phyloP scores from a whole-genome alignment of 2,888 invertebrate genomes.

The Nymphalis polychloros region DNA sequence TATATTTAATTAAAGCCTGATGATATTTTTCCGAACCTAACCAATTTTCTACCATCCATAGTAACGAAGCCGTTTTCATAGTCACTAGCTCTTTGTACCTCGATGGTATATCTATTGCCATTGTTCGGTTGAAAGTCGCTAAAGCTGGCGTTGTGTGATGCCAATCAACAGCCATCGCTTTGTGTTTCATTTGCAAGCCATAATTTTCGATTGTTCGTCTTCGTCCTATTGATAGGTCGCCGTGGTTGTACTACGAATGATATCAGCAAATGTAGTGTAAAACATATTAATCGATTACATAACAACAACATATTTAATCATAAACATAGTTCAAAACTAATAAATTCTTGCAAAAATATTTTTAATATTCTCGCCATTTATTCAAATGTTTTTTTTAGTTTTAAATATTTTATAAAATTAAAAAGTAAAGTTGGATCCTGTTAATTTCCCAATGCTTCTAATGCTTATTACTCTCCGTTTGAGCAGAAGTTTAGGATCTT shows the following conservation, averaged over 20 bases:
- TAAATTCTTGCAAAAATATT: no score
- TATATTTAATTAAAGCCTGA: constrained; percentile 63
- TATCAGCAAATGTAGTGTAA: no score
- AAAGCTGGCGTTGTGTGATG: constrained; percentile 61
- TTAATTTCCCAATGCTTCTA: no score
- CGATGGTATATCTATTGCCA: constrained; percentile 63
- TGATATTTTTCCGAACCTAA: constrained; percentile 62
- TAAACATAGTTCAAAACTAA: no score
- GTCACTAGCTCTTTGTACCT: constrained; percentile 63
- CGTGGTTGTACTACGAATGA: constrained; percentile 57
- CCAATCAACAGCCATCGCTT: constrained; percentile 68
- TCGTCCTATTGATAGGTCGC: constrained; percentile 39
- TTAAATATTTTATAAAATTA: no score
- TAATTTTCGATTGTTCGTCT: constrained; percentile 53
- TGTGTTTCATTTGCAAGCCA: constrained; percentile 64
- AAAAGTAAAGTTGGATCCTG: no score
- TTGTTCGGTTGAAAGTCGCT: constrained; percentile 57
- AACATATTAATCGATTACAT: no score
- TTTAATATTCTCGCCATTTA: no score
- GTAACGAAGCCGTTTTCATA: constrained; percentile 69
- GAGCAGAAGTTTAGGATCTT: no score
- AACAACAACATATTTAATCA: no score
- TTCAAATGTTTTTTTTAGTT: no score
- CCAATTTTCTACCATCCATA: constrained; percentile 78
- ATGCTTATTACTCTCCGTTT: no score